phyloP scores from a whole-genome alignment of 1,140 invertebrate species.

The Manduca sexta region DNA sequence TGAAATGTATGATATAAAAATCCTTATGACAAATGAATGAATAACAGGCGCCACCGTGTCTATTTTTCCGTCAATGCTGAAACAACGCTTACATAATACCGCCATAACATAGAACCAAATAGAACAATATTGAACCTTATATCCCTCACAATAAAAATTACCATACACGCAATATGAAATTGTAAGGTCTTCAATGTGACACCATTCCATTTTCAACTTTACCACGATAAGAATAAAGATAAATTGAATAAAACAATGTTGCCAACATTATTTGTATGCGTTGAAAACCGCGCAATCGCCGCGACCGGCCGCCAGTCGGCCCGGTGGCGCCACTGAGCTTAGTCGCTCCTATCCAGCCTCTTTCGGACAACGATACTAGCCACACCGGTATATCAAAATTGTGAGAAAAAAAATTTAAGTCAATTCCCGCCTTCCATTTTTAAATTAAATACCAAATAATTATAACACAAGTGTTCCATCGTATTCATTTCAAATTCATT shows the following conservation, averaged over 20 bases:
- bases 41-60: slow-evolving; percentile 32
- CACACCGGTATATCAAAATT: slow-evolving; percentile 40
- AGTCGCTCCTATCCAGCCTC: slow-evolving; percentile 23
- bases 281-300: slow-evolving; percentile 45
- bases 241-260: slow-evolving; percentile 15
- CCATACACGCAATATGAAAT: background rate
- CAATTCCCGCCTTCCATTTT: slow-evolving; percentile 54
- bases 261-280: slow-evolving; percentile 23
- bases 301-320: slow-evolving; percentile 33
- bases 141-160: background rate
- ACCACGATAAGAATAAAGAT: slow-evolving; percentile 13
- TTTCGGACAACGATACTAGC: slow-evolving; percentile 6
- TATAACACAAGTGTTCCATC: background rate
- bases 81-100: slow-evolving; percentile 19
- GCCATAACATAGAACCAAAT: background rate
- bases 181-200: background rate
- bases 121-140: slow-evolving; percentile 13
- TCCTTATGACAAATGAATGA: slow-evolving; percentile 24
- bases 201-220: slow-evolving; percentile 24
- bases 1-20: slow-evolving; percentile 10
- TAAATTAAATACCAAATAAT: slow-evolving; percentile 2
- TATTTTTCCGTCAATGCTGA: slow-evolving; percentile 31
- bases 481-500: no score
- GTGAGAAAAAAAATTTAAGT: slow-evolving; percentile 28
- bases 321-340: slow-evolving; percentile 47